A percentile compares a stretch with the other conserved stretches of the same genome.
Conservation (phyloP, 2,797 vertebrate genomes). For the Cossypha heuglini region DNA sequence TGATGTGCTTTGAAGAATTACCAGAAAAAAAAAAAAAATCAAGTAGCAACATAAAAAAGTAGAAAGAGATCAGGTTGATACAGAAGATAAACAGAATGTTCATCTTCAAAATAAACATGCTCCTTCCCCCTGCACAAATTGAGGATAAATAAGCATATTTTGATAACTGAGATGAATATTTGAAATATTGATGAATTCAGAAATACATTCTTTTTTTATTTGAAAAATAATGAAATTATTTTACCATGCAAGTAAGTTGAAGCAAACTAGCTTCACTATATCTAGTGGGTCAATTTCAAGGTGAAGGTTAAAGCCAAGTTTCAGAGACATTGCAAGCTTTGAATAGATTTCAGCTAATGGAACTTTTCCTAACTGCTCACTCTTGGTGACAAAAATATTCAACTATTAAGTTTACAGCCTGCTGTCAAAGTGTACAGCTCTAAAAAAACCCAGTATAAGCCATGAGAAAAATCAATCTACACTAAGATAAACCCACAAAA, state of each 20-base stretch:
- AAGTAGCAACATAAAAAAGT: not conserved
- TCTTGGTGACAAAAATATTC: not conserved
- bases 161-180: not conserved
- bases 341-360: not conserved
- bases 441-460: not conserved
- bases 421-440: not conserved
- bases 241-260: not conserved
- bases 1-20: not conserved
- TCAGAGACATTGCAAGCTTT: not conserved
- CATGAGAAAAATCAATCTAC: not conserved
- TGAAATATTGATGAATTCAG: fast-evolving
- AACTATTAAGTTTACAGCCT: not conserved
- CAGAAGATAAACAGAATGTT: not conserved
- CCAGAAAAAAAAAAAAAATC: not conserved
- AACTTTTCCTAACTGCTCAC: not conserved
- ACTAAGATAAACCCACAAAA: not conserved
- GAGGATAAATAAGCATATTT: not conserved
- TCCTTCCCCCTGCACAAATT: not conserved
- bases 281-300: not conserved
- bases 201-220: not conserved
- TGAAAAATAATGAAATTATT: not conserved
- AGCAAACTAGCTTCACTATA: not conserved
- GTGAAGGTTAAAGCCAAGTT: not conserved
- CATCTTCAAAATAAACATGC: not conserved
- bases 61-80: not conserved